Evolutionary conservation across 2,888 invertebrate species (phyloP), one percentile per base, ranked within the genome.

Genomic region (Taphrorychus bicolor): DNA sequence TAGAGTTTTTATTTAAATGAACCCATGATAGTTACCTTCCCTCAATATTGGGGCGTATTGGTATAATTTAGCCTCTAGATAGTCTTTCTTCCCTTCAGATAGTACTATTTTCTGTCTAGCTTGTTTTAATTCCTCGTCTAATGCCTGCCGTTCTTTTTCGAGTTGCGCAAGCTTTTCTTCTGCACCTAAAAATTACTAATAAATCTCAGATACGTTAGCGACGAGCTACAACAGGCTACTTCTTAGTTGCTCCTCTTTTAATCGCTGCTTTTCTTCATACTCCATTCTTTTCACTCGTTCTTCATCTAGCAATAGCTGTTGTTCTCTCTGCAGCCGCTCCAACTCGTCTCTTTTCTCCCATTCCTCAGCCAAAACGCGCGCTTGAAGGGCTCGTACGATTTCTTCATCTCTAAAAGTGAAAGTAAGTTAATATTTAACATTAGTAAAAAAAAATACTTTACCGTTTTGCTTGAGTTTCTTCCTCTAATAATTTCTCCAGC

Each of bases 301-400:
- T 76, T 89, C 87, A 78, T 90, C 89, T 63, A 94, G 79, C 76
- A 93, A 84, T 76, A 86, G 82, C 72, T 87, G 86, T 76, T 93
- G 93, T 80, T 93, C 92, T 76, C 87, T 87, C 80, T 93, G 92
- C n/a, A 93, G 82, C 72, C 87, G 84, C 81, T 94, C 93, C 71
- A 94, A 79, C 79, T 93, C 91, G 78, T 93, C 93, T 71, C 93
- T 82, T 77, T 89, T 90, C 75, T 92, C 92, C 91, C 92, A 93
- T 84, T 94, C 94, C 82, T 94, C 93, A 56, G 91, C 87, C 72
- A 93, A 82, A 53, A 93, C 91, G 73, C 90, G 84, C 0, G 90
- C 90, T 80, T 90, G 90, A 64, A 90, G 79, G 18, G 86, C 87
- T 74, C 90, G 83, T 0, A 90, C 90, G 69, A 93, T 92, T 85